Base-by-base conservation (phyloP, 1,140 invertebrate genomes). In the Drosophila takahashii region DNA sequence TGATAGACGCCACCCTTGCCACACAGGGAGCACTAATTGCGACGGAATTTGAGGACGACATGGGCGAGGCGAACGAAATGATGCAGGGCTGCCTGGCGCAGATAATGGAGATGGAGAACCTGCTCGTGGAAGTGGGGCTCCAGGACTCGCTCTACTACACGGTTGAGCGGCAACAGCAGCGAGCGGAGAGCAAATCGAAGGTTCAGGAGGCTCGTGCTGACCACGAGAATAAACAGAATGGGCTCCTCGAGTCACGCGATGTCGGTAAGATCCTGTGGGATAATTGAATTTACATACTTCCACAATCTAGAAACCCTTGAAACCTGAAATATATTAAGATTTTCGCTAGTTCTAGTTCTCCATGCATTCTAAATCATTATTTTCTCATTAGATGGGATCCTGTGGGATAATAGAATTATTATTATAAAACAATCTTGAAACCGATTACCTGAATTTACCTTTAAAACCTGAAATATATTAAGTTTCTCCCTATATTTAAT, bases 181-280 rank as follows among this genome's bases (percentile, higher is more conserved):
- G 15, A 1, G 4, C 6, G 4, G n/a, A 16, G 27, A 6, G 9
- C 27, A n/a, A 32, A 50, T 5, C 32, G 27, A 8, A n/a, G 26
- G 1, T 48, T 1, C n/a, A 15, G 1, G 8, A 10, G 8, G 47
- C 29, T 15, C 27, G 0, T n/a, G 11, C 4, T 4, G 47, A 1
- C n/a, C 26, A 29, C 4, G 47, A 32, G 47, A n/a, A 50, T 8
- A 3, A 50, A n/a, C 47, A 50, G 27, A 15, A 16, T 4, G 7
- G n/a, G 3, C 29, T 16, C n/a, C 47, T 50, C 2, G 27, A 32
- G 5, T 29, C 27, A 4, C 47, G 47, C 27, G 1, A 10, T 11
- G 5, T 50, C 8, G 27, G 47, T 50, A 50, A 32, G 27, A 47
- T 47, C 11, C n/a, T n/a, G n/a, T n/a, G n/a, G n/a, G n/a, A n/a